Base-by-base conservation (phyloP, 2,797 vertebrate species). In the Schizopygopsis pylzovi region DNA sequence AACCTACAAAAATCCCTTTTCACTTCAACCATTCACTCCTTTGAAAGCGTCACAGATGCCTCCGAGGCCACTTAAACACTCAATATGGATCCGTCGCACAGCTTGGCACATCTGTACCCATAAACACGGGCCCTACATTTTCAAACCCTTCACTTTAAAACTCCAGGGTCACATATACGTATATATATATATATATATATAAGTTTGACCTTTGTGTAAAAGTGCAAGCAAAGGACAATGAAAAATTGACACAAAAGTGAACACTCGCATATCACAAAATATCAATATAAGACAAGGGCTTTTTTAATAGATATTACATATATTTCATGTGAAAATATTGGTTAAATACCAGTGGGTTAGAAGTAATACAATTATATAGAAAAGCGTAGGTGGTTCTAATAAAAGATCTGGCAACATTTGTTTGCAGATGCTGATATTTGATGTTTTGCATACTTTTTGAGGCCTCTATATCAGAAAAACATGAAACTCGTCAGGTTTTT, bases 1-100 rank as follows among this genome's bases (percentile, higher is more conserved):
- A 90, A 94, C 95, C 92, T 94, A 94, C 93, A 73, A 37, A 70
- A 90, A 94, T 91, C 94, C 92, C 93, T 95, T 92, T 68, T 54
- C 89, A 91, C 91, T 79, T 82, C 87, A 82, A 59, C 72, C 63
- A 81, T 68, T 78, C 54, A 33, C n/a, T 72, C 45, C 15, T 71
- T 72, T 43, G 6, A 72, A 71, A 70, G 59, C 56, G 45, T 83
- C 54, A 47, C 39, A 63, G 56, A 63, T 41, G 67, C 81, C 43
- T 65, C 72, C 72, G 82, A 83, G 41, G 39, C 25, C 81, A 61
- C 67, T 39, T 54, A 59, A 82, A 83, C 81, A 39, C 71, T 63
- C 56, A 39, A 12, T 7, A 56, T n/a, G 41, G 41, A 75, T 49
- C 59, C 59, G 54, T 83, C 59, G 41, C 82, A 83, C 12, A 67